A percentile compares a stretch with the other conserved stretches of the same genome.
Conservation (phyloP, 2,888 invertebrate genomes). For the Heteropelma amictum region DNA sequence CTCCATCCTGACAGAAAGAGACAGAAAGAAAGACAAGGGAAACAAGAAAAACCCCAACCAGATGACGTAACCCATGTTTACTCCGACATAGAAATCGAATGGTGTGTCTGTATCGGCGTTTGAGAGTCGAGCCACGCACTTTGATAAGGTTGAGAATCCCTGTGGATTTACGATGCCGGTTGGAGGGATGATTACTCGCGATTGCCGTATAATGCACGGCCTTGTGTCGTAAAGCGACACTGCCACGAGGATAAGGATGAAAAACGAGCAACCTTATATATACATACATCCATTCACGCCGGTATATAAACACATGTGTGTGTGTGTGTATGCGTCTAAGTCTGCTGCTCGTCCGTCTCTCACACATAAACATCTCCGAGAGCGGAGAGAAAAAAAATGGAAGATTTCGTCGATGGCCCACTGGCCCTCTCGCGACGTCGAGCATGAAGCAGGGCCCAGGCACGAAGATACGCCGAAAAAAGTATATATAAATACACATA, state of each 20-base stretch:
- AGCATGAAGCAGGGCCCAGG: constrained; percentile 13
- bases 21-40: no score
- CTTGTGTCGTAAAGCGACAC: constrained; percentile 75
- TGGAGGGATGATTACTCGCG: constrained; percentile 75
- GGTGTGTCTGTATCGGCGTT: constrained; percentile 26
- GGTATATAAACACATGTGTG: constrained; percentile 8
- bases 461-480: no score
- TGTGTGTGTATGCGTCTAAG: neutral
- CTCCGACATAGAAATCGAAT: constrained; percentile 13
- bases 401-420: constrained; percentile 37
- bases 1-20: no score
- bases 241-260: constrained; percentile 51
- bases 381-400: constrained; percentile 24
- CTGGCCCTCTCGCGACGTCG: constrained; percentile 11
- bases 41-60: neutral
- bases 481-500: no score
- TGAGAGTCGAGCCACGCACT: constrained; percentile 12
- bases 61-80: neutral
- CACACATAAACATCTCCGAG: neutral
- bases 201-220: constrained; percentile 76
- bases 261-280: constrained; percentile 27
- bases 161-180: constrained; percentile 74
- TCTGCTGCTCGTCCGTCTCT: constrained; percentile 6
- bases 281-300: no score
- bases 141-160: constrained; percentile 76